These are phyloP conservation scores for Sinosuthora webbiana DNA, from an alignment of 2,113 vertebrate species.

Conservation along the genomic window DNA sequence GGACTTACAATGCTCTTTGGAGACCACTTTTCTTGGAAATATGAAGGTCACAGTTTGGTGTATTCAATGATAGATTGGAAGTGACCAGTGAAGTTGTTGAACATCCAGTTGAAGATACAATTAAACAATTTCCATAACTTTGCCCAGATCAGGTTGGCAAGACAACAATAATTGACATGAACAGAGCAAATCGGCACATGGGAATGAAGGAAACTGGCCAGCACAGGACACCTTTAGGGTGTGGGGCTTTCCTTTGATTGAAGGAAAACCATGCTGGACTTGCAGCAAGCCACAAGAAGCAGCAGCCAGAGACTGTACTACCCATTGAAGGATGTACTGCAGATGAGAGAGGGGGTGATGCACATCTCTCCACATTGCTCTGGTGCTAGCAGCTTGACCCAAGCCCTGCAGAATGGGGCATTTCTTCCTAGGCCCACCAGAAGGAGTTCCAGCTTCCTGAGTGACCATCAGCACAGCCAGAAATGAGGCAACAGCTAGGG, in stretches of 20 bases:
- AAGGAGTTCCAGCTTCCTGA: not conserved
- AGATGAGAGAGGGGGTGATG: not conserved
- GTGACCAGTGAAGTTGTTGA: not conserved
- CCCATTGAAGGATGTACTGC: fast-evolving
- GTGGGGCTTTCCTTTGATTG: not conserved
- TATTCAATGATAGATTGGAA: not conserved
- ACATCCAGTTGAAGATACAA: not conserved
- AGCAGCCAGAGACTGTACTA: not conserved
- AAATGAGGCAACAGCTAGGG: not conserved
- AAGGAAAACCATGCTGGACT: not conserved
- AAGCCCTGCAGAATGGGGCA: not conserved
- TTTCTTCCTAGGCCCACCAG: not conserved
- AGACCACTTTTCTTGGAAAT: not conserved
- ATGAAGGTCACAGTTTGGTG: not conserved
- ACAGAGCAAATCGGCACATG: fast-evolving
- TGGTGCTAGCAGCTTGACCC: not conserved
- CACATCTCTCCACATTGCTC: not conserved
- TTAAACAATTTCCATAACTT: not conserved
- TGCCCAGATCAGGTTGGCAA: not conserved
- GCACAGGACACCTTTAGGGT: not conserved
- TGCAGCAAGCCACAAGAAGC: not conserved
- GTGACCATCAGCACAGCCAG: not conserved
- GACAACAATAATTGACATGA: not conserved
- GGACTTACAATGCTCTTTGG: not conserved
- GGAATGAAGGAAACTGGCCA: not conserved